These are phyloP conservation scores for Romanomermis culicivorax DNA, from an alignment of 2,888 invertebrate genomes.

Conservation along the genomic window DNA sequence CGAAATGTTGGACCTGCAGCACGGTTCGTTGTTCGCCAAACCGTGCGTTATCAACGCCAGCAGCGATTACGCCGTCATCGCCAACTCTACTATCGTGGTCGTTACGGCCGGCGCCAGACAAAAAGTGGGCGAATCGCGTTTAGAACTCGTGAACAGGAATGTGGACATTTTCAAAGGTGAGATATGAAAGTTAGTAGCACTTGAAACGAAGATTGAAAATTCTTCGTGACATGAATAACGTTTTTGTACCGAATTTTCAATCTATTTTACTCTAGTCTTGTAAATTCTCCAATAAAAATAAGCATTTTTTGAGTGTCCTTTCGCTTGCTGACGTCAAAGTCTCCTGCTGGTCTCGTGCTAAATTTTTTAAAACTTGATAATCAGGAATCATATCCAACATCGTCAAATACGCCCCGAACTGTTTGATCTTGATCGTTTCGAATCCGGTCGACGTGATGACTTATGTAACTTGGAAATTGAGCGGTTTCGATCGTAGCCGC, in stretches of 20 bases:
- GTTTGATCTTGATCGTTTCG: slow-evolving; percentile 61
- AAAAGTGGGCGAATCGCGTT: slow-evolving; percentile 63
- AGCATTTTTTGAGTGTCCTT: too few relatives aligned
- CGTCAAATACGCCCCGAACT: slow-evolving; percentile 59
- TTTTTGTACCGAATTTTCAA: too few relatives aligned
- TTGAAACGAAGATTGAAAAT: not conserved
- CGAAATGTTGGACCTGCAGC: slow-evolving; percentile 73
- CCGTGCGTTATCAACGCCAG: slow-evolving; percentile 55
- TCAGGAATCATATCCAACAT: slow-evolving; percentile 56
- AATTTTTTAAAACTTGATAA: too few relatives aligned
- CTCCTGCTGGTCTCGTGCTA: too few relatives aligned
- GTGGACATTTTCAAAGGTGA: slow-evolving; percentile 57
- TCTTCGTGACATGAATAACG: not conserved
- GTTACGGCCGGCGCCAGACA: slow-evolving; percentile 83
- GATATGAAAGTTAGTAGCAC: not conserved
- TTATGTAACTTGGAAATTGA: slow-evolving; percentile 76
- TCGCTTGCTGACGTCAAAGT: too few relatives aligned
- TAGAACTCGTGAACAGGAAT: slow-evolving; percentile 68
- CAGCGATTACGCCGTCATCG: slow-evolving; percentile 50
- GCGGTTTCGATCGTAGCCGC: slow-evolving; percentile 60
- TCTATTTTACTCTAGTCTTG: too few relatives aligned
- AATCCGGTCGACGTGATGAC: slow-evolving; percentile 81
- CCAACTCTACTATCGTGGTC: slow-evolving; percentile 47
- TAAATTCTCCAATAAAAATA: too few relatives aligned
- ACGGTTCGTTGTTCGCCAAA: slow-evolving; percentile 59